Percentiles rank a stretch among this genome's conserved stretches.
These are phyloP conservation scores for Drosophila asahinai DNA, from an alignment of 1,140 invertebrate species.

Conservation along the genomic window DNA sequence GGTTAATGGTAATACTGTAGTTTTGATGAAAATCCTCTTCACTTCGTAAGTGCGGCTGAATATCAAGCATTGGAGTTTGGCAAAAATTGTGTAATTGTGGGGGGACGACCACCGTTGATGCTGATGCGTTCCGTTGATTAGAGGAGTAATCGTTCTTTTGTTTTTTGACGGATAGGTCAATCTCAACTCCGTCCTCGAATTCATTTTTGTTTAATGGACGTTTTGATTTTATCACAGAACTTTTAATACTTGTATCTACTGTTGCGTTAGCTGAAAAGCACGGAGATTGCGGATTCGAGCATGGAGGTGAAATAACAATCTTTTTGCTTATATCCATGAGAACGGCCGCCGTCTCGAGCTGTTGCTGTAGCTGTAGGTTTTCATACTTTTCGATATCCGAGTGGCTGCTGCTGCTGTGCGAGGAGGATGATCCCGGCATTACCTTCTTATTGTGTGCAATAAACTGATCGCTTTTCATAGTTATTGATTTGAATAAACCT, in stretches of 20 bases:
- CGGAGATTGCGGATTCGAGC: constrained; percentile 84
- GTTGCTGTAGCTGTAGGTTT: constrained; percentile 80
- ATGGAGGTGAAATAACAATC: constrained; percentile 83
- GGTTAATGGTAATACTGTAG: constrained; percentile 70
- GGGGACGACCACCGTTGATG: constrained; percentile 11
- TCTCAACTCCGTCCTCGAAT: constrained; percentile 74
- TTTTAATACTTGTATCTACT: constrained; percentile 83
- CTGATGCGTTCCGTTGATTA: constrained; percentile 47
- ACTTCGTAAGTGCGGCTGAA: constrained; percentile 50
- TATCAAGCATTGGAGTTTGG: constrained; percentile 64
- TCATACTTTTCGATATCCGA: constrained; percentile 69
- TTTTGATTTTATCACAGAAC: constrained; percentile 85
- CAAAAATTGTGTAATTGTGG: constrained; percentile 48
- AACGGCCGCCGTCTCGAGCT: constrained; percentile 83
- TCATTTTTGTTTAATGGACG: constrained; percentile 73
- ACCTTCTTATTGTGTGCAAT: constrained; percentile 33
- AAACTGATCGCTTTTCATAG: constrained; percentile 38
- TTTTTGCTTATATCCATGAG: constrained; percentile 85
- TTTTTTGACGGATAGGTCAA: constrained; percentile 82
- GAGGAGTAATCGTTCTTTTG: constrained; percentile 58
- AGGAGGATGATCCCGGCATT: constrained; percentile 22
- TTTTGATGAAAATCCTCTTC: constrained; percentile 62
- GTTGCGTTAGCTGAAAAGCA: constrained; percentile 62
- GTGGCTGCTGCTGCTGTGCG: constrained; percentile 23
- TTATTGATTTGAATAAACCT: constrained; percentile 52